Evolutionary conservation across 2,888 invertebrate species (phyloP), one percentile per base, ranked within the genome.

Genomic region (Catocala fraxini): DNA sequence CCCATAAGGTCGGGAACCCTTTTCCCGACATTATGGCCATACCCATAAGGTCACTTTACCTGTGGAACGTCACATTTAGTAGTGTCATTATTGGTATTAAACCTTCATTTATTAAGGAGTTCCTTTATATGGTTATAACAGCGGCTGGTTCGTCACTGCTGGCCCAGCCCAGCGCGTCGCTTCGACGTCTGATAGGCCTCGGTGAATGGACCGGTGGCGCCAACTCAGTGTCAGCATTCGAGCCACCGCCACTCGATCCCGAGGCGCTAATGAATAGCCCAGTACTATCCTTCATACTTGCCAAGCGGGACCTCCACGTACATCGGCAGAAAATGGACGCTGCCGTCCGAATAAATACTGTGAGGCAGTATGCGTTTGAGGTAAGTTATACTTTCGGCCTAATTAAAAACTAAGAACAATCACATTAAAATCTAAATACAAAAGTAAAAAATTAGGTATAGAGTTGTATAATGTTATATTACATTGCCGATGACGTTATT

Each of bases 321-420:
- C 92, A 99, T 53, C 96, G 97, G 69, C 95, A 97, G 64, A 97
- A 98, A 47, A 98, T 99, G 97, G 97, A 97, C 70, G 97, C 98
- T 65, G 97, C 98, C 0, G 93, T 99, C 0, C 95, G 97, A 34
- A 96, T 97, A 60, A 97, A 97, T 54, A 97, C 97, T 42, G 96
- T 98, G 82, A 91, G 98, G 65, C 97, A 98, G 79, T 96, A 97
- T 89, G 97, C 98, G 1, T 96, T 99, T 95, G 98, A 98, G 95
- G 96, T 96, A 65, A 75, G 76, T 35, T 15, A 13, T 48, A 43
- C 13, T 25, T 25, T 25, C 25, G 25, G 25, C 4, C 4, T 4
- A 25, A 25, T 25, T 25, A 25, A 25, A 25, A 25, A 25, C 25
- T 4, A 3, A 25, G 25, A 25, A 25, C 25, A 25, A 25, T 25